Conservation (phyloP, 2,888 invertebrate species). For the Tromatobia lineatoria region DNA sequence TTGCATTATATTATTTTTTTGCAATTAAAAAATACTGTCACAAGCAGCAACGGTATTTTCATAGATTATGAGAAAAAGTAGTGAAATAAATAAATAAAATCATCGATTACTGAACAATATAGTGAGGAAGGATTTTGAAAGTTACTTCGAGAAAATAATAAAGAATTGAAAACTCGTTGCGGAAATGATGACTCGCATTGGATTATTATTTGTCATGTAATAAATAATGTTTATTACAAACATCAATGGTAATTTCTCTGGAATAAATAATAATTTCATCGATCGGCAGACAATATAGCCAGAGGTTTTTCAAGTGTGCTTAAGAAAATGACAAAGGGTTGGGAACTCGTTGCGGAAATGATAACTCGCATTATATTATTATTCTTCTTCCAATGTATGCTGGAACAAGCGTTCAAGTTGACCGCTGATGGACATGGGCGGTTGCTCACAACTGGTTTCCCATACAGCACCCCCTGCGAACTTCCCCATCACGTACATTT, state of each 20-base stretch:
- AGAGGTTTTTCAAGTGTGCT: background rate
- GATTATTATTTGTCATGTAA: no score
- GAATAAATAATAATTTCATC: constrained; percentile 1
- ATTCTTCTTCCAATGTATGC: background rate
- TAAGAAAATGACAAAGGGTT: constrained; percentile 20
- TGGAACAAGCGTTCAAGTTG: constrained; percentile 60
- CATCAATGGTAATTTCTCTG: no score
- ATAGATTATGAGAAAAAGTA: no score
- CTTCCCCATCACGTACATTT: constrained; percentile 58
- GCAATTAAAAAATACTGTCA: no score
- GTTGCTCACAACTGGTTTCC: constrained; percentile 83
- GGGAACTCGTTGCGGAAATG: constrained; percentile 2
- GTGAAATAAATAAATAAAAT: no score
- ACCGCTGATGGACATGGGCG: constrained; percentile 77
- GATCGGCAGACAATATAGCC: constrained; percentile 6
- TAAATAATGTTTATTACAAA: no score
- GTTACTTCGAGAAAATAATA: no score
- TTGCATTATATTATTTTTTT: no score
- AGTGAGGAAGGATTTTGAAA: no score
- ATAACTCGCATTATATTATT: constrained; percentile 4
- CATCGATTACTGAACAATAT: no score
- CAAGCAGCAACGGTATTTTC: background rate
- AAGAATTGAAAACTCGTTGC: no score
- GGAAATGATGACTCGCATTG: no score
- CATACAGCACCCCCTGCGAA: constrained; percentile 83